These are phyloP conservation scores for Nephila pilipes DNA, from an alignment of 1,140 invertebrate genomes.

Conservation along the genomic window DNA sequence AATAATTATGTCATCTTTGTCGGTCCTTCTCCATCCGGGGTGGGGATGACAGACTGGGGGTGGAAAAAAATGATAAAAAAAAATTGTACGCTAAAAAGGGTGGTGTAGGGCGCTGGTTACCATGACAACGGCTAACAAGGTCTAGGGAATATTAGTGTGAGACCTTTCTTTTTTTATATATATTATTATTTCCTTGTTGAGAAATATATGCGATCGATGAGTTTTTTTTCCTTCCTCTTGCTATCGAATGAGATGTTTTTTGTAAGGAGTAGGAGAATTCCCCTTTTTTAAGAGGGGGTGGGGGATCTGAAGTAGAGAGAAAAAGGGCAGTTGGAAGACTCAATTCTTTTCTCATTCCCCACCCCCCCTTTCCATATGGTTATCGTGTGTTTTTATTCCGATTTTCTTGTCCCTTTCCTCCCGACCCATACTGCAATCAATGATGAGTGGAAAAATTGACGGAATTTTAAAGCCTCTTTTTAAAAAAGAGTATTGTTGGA, in stretches of 20 bases:
- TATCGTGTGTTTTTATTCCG: neutral
- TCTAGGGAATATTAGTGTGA: slow-evolving; percentile 62
- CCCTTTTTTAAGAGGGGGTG: neutral
- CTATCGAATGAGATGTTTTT: slow-evolving; percentile 44
- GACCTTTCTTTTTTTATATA: slow-evolving; percentile 47
- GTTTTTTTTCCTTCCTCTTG: neutral
- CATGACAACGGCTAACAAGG: slow-evolving; percentile 56
- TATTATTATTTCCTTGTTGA: slow-evolving; percentile 53
- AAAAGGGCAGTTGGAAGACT: slow-evolving; percentile 23
- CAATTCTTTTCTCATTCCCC: neutral
- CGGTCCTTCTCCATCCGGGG: neutral
- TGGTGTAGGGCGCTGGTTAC: slow-evolving; percentile 58
- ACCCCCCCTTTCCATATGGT: neutral
- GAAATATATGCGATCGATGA: slow-evolving; percentile 64
- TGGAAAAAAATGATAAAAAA: slow-evolving; percentile 29
- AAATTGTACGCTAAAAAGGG: slow-evolving; percentile 21
- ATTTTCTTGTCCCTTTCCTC: neutral
- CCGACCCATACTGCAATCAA: neutral
- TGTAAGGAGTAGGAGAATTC: slow-evolving; percentile 1
- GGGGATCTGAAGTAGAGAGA: neutral
- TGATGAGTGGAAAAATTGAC: neutral
- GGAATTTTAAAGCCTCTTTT: neutral
- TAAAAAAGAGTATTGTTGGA: neutral
- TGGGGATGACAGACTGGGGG: slow-evolving; percentile 9
- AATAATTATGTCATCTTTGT: slow-evolving; percentile 70